These are phyloP conservation scores for Nasonia vitripennis DNA, from an alignment of 1,140 invertebrate species.

Conservation along the genomic window DNA sequence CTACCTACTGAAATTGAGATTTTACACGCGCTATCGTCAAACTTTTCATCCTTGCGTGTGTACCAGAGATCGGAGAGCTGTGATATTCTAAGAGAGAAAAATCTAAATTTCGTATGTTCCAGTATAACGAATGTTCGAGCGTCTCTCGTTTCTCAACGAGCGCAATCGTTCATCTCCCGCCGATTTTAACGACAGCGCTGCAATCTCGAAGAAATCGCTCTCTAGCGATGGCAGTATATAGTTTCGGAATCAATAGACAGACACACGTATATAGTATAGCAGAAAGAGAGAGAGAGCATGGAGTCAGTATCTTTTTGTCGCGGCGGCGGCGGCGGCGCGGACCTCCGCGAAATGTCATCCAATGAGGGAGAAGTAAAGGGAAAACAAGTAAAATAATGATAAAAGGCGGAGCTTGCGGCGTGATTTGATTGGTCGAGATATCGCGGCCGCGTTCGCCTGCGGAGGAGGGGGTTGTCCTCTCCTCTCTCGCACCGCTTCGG, in stretches of 20 bases:
- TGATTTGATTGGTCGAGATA: slow-evolving; percentile 76
- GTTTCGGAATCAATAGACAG: slow-evolving; percentile 36
- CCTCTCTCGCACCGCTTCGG: slow-evolving; percentile 57
- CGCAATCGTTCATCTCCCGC: slow-evolving; percentile 23
- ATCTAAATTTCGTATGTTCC: neutral
- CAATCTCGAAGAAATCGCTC: slow-evolving; percentile 1
- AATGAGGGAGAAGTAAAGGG: slow-evolving; percentile 74
- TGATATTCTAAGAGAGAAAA: neutral
- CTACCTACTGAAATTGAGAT: no score
- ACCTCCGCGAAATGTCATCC: slow-evolving; percentile 72
- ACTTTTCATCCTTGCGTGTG: no score
- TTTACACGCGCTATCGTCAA: neutral
- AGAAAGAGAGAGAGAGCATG: slow-evolving; percentile 57
- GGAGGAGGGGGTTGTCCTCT: slow-evolving; percentile 69
- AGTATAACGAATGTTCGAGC: neutral
- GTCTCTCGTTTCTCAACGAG: no score
- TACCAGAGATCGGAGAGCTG: neutral
- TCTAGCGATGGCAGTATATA: slow-evolving; percentile 1
- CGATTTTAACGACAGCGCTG: slow-evolving; percentile 37
- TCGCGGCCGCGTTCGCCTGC: slow-evolving; percentile 70
- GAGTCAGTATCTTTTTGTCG: slow-evolving; percentile 57
- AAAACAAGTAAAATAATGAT: slow-evolving; percentile 77
- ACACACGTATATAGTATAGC: slow-evolving; percentile 44
- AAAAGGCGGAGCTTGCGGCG: slow-evolving; percentile 74
- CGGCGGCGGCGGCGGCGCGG: slow-evolving; percentile 32